Evolutionary conservation across 2,888 invertebrate species (phyloP).

Genomic region (Apotomis turbidana): DNA sequence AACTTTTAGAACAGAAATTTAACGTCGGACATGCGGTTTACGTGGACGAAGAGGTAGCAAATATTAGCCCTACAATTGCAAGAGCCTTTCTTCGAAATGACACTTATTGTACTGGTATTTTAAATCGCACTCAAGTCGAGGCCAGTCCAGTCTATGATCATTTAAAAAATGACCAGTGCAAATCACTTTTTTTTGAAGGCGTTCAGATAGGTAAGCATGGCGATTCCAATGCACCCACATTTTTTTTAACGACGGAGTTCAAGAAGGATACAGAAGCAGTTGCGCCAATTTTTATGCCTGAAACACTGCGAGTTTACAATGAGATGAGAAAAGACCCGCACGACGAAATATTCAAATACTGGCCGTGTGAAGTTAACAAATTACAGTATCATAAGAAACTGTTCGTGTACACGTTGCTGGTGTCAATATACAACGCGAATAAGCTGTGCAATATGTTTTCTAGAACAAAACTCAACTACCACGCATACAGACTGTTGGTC

Average conservation of each 20-base stretch:
- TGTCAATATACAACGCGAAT: slow-evolving; percentile 1
- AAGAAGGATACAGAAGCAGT: neutral
- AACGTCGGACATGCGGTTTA: slow-evolving; percentile 3
- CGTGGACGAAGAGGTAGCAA: neutral
- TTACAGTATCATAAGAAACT: neutral
- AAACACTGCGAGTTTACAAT: slow-evolving; percentile 1
- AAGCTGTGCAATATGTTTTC: slow-evolving; percentile 24
- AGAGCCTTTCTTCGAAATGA: neutral
- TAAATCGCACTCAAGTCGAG: neutral
- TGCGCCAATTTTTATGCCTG: neutral
- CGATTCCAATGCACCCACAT: neutral
- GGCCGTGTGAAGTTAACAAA: slow-evolving; percentile 11
- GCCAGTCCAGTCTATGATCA: neutral
- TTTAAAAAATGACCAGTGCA: neutral
- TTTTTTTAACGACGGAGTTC: slow-evolving; percentile 8
- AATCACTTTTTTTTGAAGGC: slow-evolving; percentile 10
- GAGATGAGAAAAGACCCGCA: slow-evolving; percentile 3
- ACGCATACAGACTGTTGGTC: slow-evolving; percentile 7
- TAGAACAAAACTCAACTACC: neutral
- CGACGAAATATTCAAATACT: slow-evolving; percentile 5
- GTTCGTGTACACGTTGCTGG: slow-evolving; percentile 19
- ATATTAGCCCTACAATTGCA: neutral
- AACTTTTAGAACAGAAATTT: slow-evolving; percentile 5
- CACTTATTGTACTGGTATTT: slow-evolving; percentile 17
- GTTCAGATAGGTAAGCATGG: slow-evolving; percentile 1